A percentile compares a stretch with the other conserved stretches of the same genome.
phyloP scores from a whole-genome alignment of 2,888 invertebrate genomes.

The Athalia rosae region DNA sequence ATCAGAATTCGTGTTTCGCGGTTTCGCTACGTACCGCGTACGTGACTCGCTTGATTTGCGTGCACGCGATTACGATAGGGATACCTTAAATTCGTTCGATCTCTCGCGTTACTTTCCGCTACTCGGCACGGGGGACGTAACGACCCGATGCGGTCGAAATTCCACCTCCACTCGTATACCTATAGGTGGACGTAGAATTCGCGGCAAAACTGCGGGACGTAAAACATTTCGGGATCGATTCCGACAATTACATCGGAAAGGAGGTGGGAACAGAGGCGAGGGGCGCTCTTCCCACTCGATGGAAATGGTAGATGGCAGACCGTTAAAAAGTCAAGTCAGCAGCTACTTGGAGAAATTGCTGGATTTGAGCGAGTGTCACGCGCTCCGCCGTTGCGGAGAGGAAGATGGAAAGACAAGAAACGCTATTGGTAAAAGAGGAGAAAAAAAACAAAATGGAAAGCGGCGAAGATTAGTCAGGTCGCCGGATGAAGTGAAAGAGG shows the following conservation, averaged over 20 bases:
- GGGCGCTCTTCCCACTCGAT: conserved; percentile 8
- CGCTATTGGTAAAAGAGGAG: neutral
- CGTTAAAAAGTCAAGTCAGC: conserved; percentile 55
- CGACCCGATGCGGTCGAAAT: too few species aligned
- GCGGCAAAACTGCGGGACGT: neutral
- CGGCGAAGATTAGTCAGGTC: conserved; percentile 11
- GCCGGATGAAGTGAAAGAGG: neutral
- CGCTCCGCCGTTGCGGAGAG: conserved; percentile 11
- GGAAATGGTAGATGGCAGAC: conserved; percentile 1
- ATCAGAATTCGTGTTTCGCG: too few species aligned
- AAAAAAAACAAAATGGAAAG: neutral
- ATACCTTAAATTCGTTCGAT: too few species aligned
- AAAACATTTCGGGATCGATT: conserved; percentile 31
- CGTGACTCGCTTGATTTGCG: too few species aligned
- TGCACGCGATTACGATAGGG: too few species aligned
- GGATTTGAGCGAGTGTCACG: conserved; percentile 43
- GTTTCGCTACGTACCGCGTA: too few species aligned
- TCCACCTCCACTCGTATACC: neutral
- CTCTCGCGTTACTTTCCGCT: too few species aligned
- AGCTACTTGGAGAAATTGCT: conserved; percentile 53
- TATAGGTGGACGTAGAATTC: neutral
- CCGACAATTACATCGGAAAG: conserved; percentile 25
- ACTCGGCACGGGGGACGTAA: too few species aligned
- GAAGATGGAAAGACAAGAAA: neutral
- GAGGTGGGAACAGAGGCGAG: neutral